phyloP scores from a whole-genome alignment of 2,797 vertebrate species.

The Lagocephalus sceleratus region DNA sequence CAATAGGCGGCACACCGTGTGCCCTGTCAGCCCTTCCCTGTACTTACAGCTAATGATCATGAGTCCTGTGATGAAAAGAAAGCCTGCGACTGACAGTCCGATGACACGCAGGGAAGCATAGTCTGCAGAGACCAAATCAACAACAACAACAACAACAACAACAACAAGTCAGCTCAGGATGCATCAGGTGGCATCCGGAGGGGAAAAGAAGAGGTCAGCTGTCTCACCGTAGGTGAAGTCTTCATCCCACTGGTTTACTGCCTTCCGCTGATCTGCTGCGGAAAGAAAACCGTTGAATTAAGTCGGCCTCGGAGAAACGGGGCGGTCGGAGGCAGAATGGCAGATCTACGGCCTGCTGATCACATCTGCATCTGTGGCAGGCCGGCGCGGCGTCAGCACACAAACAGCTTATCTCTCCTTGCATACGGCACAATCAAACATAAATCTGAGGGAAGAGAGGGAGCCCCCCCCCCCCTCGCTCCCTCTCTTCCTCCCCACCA shows the following conservation, averaged over 20 bases:
- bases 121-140: conserved; percentile 56
- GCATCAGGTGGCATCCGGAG: not conserved
- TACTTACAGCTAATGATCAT: conserved; percentile 74
- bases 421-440: conserved; percentile 54
- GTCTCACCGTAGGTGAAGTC: conserved; percentile 71
- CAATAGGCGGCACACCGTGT: not conserved
- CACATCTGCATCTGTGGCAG: too few relatives aligned
- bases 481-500: conserved; percentile 36
- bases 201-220: not conserved
- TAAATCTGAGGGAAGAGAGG: conserved; percentile 59
- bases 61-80: conserved; percentile 74
- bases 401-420: conserved; percentile 52
- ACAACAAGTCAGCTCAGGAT: not conserved
- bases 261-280: conserved; percentile 51
- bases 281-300: conserved; percentile 28
- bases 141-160: conserved; percentile 4
- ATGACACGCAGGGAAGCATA: conserved; percentile 49
- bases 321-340: conserved; percentile 33
- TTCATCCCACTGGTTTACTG: conserved; percentile 26
- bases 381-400: conserved; percentile 27
- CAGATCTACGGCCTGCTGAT: conserved; percentile 39
- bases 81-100: conserved; percentile 64
- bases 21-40: too few relatives aligned
- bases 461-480: too few relatives aligned
- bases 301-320: conserved; percentile 37